A percentile compares a stretch with the other conserved stretches of the same genome.
Evolutionary conservation across 2,797 vertebrate species (phyloP).

Genomic region (Chloroceryle amazona): DNA sequence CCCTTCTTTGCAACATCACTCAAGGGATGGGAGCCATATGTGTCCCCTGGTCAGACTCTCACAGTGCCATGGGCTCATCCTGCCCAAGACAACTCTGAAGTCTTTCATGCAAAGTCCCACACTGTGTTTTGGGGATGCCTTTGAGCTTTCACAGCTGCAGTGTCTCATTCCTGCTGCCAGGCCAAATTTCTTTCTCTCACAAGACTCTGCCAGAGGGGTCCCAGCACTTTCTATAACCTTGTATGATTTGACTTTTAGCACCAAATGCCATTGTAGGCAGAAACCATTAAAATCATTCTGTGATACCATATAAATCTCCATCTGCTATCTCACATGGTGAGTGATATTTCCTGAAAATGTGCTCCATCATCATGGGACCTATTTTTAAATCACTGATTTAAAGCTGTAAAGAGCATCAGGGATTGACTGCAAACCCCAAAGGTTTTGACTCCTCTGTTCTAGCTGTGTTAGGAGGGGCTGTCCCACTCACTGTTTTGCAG

Average conservation of each 20-base stretch:
- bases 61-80: background rate
- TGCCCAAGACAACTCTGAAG: background rate
- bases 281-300: slow-evolving; percentile 47
- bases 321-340: slow-evolving; percentile 1
- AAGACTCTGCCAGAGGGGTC: background rate
- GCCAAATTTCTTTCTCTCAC: background rate
- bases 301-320: background rate
- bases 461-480: background rate
- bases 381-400: slow-evolving; percentile 46
- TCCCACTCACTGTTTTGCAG: background rate
- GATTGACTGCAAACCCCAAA: background rate
- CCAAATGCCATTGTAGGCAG: slow-evolving; percentile 14
- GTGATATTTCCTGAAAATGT: slow-evolving; percentile 1
- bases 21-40: fast-evolving
- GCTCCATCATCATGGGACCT: slow-evolving; percentile 47
- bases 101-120: background rate
- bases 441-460: background rate
- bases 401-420: background rate
- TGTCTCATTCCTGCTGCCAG: background rate
- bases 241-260: background rate
- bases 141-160: background rate
- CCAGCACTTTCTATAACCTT: fast-evolving
- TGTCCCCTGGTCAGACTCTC: background rate
- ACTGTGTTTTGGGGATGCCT: background rate
- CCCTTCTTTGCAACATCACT: background rate